phyloP scores from a whole-genome alignment of 2,797 vertebrate species.

The Anguilla anguilla region DNA sequence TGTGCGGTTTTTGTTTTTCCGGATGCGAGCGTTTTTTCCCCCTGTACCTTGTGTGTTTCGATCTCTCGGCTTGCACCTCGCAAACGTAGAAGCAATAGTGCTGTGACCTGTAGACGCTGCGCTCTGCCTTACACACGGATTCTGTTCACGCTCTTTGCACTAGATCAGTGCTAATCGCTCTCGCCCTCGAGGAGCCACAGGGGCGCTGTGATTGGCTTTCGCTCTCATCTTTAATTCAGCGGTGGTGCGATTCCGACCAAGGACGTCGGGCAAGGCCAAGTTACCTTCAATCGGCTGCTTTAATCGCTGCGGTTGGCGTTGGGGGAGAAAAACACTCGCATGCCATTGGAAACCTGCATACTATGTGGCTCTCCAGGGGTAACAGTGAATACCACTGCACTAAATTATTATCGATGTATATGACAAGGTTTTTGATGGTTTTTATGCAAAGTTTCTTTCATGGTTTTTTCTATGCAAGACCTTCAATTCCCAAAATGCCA shows the following conservation, averaged over 20 bases:
- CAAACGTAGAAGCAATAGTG: constrained; percentile 56
- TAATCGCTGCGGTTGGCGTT: neutral
- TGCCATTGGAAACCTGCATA: neutral
- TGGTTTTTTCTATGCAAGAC: constrained; percentile 73
- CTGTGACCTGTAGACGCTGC: constrained; percentile 46
- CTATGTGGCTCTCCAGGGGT: neutral
- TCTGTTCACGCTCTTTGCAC: constrained; percentile 65
- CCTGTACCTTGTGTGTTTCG: constrained; percentile 30
- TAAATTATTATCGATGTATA: neutral
- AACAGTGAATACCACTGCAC: constrained; percentile 32
- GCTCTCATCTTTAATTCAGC: neutral
- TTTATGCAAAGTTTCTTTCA: constrained; percentile 42
- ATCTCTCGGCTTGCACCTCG: constrained; percentile 32
- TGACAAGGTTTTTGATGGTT: constrained; percentile 12
- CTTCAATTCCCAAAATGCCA: constrained; percentile 7
- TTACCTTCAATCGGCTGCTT: neutral
- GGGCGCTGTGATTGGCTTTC: neutral
- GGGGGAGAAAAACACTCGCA: neutral
- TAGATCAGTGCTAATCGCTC: neutral
- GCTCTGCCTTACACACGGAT: constrained; percentile 64
- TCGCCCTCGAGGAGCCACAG: neutral
- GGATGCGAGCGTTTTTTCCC: neutral
- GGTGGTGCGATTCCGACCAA: neutral
- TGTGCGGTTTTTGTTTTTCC: neutral
- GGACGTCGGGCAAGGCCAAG: neutral